A percentile compares a stretch with the other conserved stretches of the same genome.
phyloP scores from a whole-genome alignment of 2,888 invertebrate species.

The Apotomis capreana region DNA sequence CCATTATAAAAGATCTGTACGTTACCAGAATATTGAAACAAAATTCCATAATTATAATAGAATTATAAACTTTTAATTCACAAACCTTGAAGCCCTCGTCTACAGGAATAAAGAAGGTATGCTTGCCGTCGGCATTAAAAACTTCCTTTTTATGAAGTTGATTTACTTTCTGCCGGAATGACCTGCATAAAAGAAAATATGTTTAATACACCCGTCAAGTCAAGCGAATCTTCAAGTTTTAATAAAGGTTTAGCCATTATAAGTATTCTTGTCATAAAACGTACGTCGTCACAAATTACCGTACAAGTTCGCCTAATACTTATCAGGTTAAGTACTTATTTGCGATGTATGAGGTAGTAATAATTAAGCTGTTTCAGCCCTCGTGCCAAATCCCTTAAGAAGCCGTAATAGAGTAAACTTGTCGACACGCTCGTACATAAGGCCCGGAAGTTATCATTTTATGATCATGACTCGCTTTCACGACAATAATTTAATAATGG shows the following conservation, averaged over 20 bases:
- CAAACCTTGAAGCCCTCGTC: slow-evolving; percentile 93
- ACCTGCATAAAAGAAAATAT: slow-evolving; percentile 74
- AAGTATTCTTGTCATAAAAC: slow-evolving; percentile 8
- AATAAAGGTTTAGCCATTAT: slow-evolving; percentile 7
- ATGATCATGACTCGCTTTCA: slow-evolving; percentile 38
- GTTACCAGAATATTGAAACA: no score
- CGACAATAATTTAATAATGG: slow-evolving; percentile 35
- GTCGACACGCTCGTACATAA: slow-evolving; percentile 23
- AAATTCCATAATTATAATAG: slow-evolving; percentile 2
- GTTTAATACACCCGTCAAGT: not conserved
- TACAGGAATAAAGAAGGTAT: slow-evolving; percentile 95
- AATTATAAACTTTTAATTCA: slow-evolving; percentile 11
- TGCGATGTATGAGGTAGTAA: slow-evolving; percentile 37
- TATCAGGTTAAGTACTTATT: slow-evolving; percentile 29
- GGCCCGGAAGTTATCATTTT: slow-evolving; percentile 37
- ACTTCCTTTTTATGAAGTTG: slow-evolving; percentile 88
- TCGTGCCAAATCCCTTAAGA: slow-evolving; percentile 33
- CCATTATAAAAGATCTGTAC: not conserved
- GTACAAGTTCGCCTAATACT: slow-evolving; percentile 22
- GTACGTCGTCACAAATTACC: slow-evolving; percentile 1
- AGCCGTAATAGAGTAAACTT: slow-evolving; percentile 38
- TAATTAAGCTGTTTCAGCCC: slow-evolving; percentile 36
- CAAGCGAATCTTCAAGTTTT: not conserved
- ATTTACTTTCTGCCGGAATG: slow-evolving; percentile 89
- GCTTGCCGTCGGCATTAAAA: slow-evolving; percentile 89